These are phyloP conservation scores for Tretioscincus oriximinensis DNA, from an alignment of 2,113 vertebrate genomes.

Conservation along the genomic window DNA sequence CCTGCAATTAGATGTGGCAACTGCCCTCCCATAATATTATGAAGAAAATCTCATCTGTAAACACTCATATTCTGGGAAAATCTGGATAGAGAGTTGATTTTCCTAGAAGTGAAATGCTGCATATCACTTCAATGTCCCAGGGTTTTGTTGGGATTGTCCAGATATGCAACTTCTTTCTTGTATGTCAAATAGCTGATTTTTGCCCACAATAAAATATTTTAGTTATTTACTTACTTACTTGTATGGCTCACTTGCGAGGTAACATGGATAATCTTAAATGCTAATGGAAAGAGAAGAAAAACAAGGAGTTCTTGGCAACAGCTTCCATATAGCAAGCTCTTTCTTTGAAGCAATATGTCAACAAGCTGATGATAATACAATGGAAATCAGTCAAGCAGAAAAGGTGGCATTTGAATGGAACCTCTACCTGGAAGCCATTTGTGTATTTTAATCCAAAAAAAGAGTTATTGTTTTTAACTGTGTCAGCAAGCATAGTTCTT, in stretches of 20 bases:
- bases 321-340: neutral
- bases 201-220: too few species aligned
- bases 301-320: neutral
- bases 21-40: too few species aligned
- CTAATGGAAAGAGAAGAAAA: neutral
- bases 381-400: neutral
- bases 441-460: neutral
- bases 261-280: neutral
- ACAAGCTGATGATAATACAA: neutral
- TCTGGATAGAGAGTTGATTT: too few species aligned
- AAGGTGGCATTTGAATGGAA: neutral
- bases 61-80: too few species aligned
- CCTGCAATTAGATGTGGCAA: too few species aligned
- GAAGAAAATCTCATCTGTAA: too few species aligned
- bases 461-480: neutral
- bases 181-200: too few species aligned
- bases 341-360: neutral
- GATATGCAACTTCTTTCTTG: too few species aligned
- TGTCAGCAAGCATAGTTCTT: neutral
- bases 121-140: too few species aligned
- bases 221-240: too few species aligned
- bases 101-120: too few species aligned
- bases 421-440: neutral
- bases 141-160: too few species aligned
- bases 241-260: neutral